Evolutionary conservation across 2,888 invertebrate genomes (phyloP).

Genomic region (Torymus auratus): DNA sequence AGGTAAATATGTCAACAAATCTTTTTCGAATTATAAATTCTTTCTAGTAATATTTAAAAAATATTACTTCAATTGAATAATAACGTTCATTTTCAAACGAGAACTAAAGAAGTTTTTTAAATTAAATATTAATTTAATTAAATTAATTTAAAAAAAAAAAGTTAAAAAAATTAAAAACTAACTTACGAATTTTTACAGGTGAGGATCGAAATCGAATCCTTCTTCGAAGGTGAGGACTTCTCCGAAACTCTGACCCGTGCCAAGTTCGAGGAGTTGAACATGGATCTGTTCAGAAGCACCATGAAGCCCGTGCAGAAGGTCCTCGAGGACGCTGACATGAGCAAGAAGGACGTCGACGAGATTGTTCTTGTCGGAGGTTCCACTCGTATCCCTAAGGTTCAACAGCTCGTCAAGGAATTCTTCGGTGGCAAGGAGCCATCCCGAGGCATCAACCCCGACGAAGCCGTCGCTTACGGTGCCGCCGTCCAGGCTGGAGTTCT

Average conservation of each 20-base stretch:
- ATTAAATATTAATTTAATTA: not conserved
- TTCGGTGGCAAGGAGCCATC: conserved; percentile 99
- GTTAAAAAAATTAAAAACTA: conserved; percentile 16
- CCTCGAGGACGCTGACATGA: conserved; percentile 98
- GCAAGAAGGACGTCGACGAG: conserved; percentile 98
- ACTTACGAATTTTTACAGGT: conserved; percentile 77
- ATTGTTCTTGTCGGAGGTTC: conserved; percentile 99
- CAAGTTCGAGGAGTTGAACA: conserved; percentile 98
- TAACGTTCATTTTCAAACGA: no score
- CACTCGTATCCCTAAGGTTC: conserved; percentile 99
- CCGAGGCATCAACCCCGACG: conserved; percentile 98
- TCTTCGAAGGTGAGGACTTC: conserved; percentile 99
- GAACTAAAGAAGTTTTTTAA: conserved; percentile 7
- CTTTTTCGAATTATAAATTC: conserved; percentile 22
- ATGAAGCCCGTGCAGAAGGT: conserved; percentile 88
- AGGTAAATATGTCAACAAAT: conserved; percentile 74
- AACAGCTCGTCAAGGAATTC: conserved; percentile 94
- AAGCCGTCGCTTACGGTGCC: conserved; percentile 98
- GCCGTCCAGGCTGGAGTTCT: conserved; percentile 99
- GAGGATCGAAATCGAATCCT: conserved; percentile 98
- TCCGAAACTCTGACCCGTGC: conserved; percentile 98
- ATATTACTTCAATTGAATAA: no score
- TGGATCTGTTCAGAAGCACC: conserved; percentile 82
- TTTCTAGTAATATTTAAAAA: no score
- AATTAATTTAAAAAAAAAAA: not conserved